These are phyloP conservation scores for Amphiprion clarkii DNA, from an alignment of 2,797 vertebrate species.

Conservation along the genomic window DNA sequence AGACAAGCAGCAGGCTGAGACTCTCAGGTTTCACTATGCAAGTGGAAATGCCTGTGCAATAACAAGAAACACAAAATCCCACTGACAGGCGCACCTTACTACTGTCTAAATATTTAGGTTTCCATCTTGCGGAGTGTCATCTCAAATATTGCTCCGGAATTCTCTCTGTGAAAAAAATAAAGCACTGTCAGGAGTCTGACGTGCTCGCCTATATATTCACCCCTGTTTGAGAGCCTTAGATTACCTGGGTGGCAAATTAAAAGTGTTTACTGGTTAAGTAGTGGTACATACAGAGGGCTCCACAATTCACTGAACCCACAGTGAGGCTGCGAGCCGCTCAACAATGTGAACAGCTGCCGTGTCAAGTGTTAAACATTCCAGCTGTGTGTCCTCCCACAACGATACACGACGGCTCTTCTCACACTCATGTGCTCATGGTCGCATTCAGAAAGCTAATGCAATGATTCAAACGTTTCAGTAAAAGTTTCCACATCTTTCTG, in stretches of 20 bases:
- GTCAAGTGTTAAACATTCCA: constrained; percentile 75
- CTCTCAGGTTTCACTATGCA: constrained; percentile 45
- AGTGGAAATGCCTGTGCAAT: constrained; percentile 41
- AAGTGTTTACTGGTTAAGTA: constrained; percentile 40
- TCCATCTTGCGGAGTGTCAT: constrained; percentile 25
- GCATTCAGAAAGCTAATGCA: constrained; percentile 17
- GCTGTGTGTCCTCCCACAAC: constrained; percentile 76
- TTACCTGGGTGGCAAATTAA: constrained; percentile 23
- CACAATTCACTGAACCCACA: constrained; percentile 44
- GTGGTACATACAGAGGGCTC: constrained; percentile 10
- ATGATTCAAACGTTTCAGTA: constrained; percentile 32
- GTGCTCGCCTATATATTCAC: not conserved
- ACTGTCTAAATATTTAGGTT: constrained; percentile 62
- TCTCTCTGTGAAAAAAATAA: not conserved
- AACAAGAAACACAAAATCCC: constrained; percentile 30
- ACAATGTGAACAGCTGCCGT: constrained; percentile 79
- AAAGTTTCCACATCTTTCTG: not conserved
- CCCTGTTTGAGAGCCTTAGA: not conserved
- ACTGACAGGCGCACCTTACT: constrained; percentile 29
- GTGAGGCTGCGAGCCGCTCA: constrained; percentile 69
- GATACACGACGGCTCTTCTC: constrained; percentile 63
- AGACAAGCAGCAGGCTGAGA: constrained; percentile 35
- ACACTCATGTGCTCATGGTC: constrained; percentile 51
- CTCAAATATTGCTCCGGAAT: not conserved
- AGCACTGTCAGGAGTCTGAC: not conserved